phyloP scores from a whole-genome alignment of 2,888 invertebrate genomes.

The Ectemnius cavifrons region DNA sequence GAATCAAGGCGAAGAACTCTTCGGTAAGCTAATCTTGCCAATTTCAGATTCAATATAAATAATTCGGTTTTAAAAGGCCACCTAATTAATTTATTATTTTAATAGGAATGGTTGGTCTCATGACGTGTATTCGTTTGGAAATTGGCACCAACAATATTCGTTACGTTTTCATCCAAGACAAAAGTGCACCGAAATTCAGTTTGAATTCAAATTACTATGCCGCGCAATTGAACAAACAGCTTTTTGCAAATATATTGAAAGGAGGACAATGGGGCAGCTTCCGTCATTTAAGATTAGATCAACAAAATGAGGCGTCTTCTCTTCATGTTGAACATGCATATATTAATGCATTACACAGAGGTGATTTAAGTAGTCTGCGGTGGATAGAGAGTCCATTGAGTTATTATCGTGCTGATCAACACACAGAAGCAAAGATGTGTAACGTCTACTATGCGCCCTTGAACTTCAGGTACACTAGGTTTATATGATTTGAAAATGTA shows the following conservation, averaged over 20 bases:
- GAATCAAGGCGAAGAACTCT: conserved; percentile 83
- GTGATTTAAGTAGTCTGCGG: conserved; percentile 94
- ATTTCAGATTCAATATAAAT: background rate
- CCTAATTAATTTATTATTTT: no score
- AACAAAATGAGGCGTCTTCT: conserved; percentile 73
- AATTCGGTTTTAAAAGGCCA: background rate
- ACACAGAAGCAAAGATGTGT: conserved; percentile 84
- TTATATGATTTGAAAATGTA: background rate
- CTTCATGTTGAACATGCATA: conserved; percentile 93
- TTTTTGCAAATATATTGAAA: conserved; percentile 91
- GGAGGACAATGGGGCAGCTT: conserved; percentile 92
- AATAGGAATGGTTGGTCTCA: conserved; percentile 91
- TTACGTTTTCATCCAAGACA: conserved; percentile 85
- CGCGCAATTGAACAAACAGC: conserved; percentile 85
- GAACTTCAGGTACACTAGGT: conserved; percentile 85
- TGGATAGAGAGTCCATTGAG: conserved; percentile 95
- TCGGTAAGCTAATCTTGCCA: conserved; percentile 55
- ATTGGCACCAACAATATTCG: conserved; percentile 89
- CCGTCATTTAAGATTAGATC: conserved; percentile 87
- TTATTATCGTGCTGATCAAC: conserved; percentile 79
- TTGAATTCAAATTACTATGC: conserved; percentile 81
- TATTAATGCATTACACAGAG: conserved; percentile 94
- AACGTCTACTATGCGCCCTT: conserved; percentile 95
- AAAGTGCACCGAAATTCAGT: conserved; percentile 82
- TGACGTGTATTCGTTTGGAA: conserved; percentile 94